Evolutionary conservation across 1,140 invertebrate genomes (phyloP).

Genomic region (Trichomalopsis sarcophagae): DNA sequence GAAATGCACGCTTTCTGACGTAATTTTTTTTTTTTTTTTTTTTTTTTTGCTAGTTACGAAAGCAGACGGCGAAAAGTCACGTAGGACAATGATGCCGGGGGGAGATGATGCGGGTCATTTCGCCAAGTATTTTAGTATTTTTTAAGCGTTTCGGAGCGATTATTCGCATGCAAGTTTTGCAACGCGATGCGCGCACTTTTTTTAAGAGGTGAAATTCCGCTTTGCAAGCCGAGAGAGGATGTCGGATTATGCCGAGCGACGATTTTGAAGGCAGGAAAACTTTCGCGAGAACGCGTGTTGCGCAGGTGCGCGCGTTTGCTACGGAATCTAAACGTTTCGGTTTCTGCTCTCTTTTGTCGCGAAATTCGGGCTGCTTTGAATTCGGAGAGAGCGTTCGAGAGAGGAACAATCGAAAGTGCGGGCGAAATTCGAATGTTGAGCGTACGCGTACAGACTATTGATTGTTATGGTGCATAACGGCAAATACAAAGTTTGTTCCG

Average conservation of each 20-base stretch:
- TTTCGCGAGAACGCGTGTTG: conserved; percentile 2
- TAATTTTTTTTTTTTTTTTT: conserved; percentile 60
- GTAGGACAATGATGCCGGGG: background rate
- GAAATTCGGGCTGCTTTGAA: background rate
- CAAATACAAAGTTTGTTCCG: background rate
- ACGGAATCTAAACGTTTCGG: too few relatives aligned
- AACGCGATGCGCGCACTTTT: background rate
- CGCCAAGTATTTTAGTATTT: too few relatives aligned
- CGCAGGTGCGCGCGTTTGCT: background rate
- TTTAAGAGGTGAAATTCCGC: background rate
- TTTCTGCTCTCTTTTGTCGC: too few relatives aligned
- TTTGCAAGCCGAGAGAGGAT: background rate
- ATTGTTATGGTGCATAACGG: background rate
- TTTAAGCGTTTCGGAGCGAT: background rate
- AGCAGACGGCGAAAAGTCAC: conserved; percentile 34
- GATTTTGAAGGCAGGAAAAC: conserved; percentile 3
- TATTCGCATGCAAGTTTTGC: background rate
- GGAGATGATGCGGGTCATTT: background rate
- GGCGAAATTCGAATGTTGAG: background rate
- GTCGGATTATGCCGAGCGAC: background rate
- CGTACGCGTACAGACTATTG: background rate
- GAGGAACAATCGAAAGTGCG: background rate
- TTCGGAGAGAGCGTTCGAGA: background rate
- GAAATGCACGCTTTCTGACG: conserved; percentile 54
- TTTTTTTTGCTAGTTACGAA: conserved; percentile 59